Evolutionary conservation across 2,888 invertebrate species (phyloP), one percentile per base, ranked within the genome.

Genomic region (Drosophila infuscata): DNA sequence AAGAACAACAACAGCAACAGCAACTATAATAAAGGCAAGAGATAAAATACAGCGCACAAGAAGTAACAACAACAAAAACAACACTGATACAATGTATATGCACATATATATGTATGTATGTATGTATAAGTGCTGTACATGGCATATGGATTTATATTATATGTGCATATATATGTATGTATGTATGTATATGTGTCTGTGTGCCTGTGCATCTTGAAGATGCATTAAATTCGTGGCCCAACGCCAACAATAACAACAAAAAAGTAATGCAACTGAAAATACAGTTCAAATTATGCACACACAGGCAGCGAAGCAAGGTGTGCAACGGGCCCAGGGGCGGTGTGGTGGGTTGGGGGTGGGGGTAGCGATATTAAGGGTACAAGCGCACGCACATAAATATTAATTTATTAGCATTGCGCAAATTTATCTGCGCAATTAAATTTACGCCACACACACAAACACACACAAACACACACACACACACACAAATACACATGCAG

Each of bases 391-490:
- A 83, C 88, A 81, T 86, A 81, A 84, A 88, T 88, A 88, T 86
- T 89, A 85, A 85, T 89, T 89, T 85, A 89, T 83, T 85, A 83
- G 87, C 84, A 71, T 83, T 76, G 82, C 87, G 80, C 80, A 88
- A 87, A 88, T 87, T 89, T 88, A 89, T 87, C 79, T 89, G 80
- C 76, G 86, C 86, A 89, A 85, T 88, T 88, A 85, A 89, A 87
- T 86, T 88, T 81, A 56, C 71, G 61, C 62, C 61, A 66, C 74
- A 62, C 54, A 46, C 32, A 51, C n/a, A 52, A n/a, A 56, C 25
- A 63, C 51, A 61, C 48, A 58, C 32, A 51, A 17, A 52, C 60
- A 65, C 60, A 63, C 43, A 69, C 68, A 58, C 20, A 51, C 35
- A 58, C 20, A 52, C 32, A 51, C n/a, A 52, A n/a, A 56, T 29